A percentile compares a stretch with the other conserved stretches of the same genome.
phyloP scores from a whole-genome alignment of 2,797 vertebrate species.

The Anguilla marmorata region DNA sequence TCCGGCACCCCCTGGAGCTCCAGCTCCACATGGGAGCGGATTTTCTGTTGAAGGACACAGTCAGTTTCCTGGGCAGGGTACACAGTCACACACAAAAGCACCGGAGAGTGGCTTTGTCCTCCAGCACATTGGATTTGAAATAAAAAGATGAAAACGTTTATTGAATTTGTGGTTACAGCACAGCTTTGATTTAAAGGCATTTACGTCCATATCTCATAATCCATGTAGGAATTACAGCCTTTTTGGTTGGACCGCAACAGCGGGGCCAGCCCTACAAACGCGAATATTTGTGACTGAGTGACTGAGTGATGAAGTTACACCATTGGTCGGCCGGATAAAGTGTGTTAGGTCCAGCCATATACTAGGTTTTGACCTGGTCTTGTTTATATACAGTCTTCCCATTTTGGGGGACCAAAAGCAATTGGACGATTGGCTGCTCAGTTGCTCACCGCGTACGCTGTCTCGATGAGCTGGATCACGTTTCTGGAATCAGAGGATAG shows the following conservation, averaged over 20 bases:
- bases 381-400: no score
- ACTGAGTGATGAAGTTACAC: no score
- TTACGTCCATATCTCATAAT: background rate
- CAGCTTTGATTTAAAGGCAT: background rate
- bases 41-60: constrained; percentile 75
- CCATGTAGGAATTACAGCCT: no score
- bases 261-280: no score
- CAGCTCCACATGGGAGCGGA: constrained; percentile 93
- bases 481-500: constrained; percentile 89
- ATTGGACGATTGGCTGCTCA: background rate
- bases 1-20: constrained; percentile 92
- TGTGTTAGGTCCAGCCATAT: no score
- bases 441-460: constrained; percentile 84
- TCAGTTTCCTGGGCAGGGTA: background rate
- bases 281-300: no score
- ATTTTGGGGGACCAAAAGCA: no score
- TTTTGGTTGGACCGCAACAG: no score
- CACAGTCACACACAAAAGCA: no score
- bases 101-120: no score
- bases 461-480: constrained; percentile 89
- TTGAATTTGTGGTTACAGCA: background rate
- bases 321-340: no score
- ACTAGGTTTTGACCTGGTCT: no score
- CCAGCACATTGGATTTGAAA: background rate
- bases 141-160: background rate